Evolutionary conservation across 2,888 invertebrate species (phyloP).

Genomic region (Trypoxylon attenuatum): DNA sequence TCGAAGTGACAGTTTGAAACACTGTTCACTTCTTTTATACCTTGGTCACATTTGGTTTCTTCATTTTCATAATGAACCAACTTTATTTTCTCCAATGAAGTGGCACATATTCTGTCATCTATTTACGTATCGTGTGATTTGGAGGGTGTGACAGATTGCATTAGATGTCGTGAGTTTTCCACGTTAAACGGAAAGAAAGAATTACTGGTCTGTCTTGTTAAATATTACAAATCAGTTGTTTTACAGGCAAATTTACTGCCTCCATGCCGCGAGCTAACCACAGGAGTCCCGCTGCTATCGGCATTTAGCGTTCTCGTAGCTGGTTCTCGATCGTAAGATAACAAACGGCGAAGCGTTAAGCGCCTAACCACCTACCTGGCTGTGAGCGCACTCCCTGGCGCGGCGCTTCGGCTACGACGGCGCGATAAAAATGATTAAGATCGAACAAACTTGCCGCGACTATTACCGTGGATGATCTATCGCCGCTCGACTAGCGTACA

Average conservation of each 20-base stretch:
- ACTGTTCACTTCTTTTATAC: neutral
- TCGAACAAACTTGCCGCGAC: too few species aligned
- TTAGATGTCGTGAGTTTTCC: neutral
- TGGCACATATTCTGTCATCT: too few species aligned
- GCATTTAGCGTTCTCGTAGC: slow-evolving; percentile 45
- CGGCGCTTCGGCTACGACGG: slow-evolving; percentile 28
- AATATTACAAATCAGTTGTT: slow-evolving; percentile 49
- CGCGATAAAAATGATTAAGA: slow-evolving; percentile 48
- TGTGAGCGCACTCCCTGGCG: neutral
- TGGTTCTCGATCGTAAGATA: slow-evolving; percentile 46
- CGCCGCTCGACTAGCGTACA: too few species aligned
- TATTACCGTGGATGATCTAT: too few species aligned
- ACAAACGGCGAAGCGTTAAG: slow-evolving; percentile 43
- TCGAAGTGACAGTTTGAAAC: neutral
- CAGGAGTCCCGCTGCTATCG: slow-evolving; percentile 47
- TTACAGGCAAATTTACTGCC: slow-evolving; percentile 41
- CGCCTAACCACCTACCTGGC: slow-evolving; percentile 36
- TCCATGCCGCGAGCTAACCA: slow-evolving; percentile 24
- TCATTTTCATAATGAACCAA: too few species aligned
- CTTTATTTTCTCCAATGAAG: too few species aligned
- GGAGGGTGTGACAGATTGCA: slow-evolving; percentile 3
- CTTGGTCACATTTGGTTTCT: too few species aligned
- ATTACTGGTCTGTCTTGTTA: slow-evolving; percentile 43
- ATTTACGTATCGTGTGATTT: too few species aligned
- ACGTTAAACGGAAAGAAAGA: slow-evolving; percentile 9